A percentile compares a stretch with the other conserved stretches of the same genome.
These are phyloP conservation scores for Lateolabrax maculatus DNA, from an alignment of 2,797 vertebrate species.

Conservation along the genomic window DNA sequence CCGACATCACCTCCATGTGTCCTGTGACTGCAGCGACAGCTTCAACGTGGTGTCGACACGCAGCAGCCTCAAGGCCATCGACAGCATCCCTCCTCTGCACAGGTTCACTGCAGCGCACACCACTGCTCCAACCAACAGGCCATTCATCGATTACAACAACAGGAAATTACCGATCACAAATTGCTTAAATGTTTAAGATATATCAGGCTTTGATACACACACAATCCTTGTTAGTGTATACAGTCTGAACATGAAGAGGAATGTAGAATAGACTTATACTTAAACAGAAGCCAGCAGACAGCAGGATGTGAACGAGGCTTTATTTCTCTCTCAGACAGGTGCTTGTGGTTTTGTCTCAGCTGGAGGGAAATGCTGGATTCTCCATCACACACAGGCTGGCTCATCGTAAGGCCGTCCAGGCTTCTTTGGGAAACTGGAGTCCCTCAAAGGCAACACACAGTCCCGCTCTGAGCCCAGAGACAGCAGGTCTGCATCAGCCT, in stretches of 20 bases:
- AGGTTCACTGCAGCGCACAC: conserved; percentile 78
- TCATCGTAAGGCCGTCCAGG: conserved; percentile 92
- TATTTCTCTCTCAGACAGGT: conserved; percentile 88
- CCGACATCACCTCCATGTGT: conserved; percentile 93
- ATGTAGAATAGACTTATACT: too few relatives aligned
- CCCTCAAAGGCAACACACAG: conserved; percentile 90
- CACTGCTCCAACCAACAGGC: fast-evolving
- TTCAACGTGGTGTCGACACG: conserved; percentile 97
- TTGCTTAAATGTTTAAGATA: too few relatives aligned
- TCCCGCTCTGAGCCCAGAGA: conserved; percentile 89
- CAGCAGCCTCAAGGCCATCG: conserved; percentile 93
- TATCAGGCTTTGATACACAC: too few relatives aligned
- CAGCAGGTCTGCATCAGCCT: conserved; percentile 90
- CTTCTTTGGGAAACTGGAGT: conserved; percentile 94
- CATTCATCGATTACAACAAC: too few relatives aligned
- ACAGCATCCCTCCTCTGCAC: conserved; percentile 95
- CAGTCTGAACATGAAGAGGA: too few relatives aligned
- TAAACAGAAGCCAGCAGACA: too few relatives aligned
- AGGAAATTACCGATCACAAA: not conserved
- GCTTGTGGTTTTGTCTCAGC: conserved; percentile 93
- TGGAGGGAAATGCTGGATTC: conserved; percentile 95
- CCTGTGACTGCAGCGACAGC: conserved; percentile 97
- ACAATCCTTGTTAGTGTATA: too few relatives aligned
- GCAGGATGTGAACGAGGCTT: conserved; percentile 41
- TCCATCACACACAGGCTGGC: conserved; percentile 95